These are phyloP conservation scores for Machimus atricapillus DNA, from an alignment of 2,888 invertebrate genomes.

Conservation along the genomic window DNA sequence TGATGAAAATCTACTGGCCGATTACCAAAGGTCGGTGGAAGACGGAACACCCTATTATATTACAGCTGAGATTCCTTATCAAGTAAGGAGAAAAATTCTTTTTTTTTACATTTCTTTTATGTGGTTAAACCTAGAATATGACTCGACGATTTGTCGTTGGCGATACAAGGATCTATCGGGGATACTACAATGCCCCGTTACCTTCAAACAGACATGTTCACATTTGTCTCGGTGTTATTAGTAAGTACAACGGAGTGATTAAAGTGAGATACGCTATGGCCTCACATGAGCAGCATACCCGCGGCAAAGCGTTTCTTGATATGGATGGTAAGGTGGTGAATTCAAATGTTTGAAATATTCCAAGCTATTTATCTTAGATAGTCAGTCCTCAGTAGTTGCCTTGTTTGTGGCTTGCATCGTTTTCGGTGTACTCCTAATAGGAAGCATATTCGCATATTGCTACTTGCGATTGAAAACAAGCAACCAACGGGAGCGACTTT, in stretches of 20 bases:
- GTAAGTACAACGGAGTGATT: slow-evolving; percentile 70
- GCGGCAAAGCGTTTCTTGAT: slow-evolving; percentile 52
- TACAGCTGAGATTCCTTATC: slow-evolving; percentile 77
- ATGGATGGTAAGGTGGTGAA: slow-evolving; percentile 62
- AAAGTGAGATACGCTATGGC: slow-evolving; percentile 72
- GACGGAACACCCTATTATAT: slow-evolving; percentile 81
- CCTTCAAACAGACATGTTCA: slow-evolving; percentile 69
- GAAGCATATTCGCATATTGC: slow-evolving; percentile 67
- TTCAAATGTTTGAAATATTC: not conserved
- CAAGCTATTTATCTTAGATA: slow-evolving; percentile 47
- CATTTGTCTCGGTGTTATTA: slow-evolving; percentile 75
- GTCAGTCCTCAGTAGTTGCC: slow-evolving; percentile 57
- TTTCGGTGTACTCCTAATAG: slow-evolving; percentile 70
- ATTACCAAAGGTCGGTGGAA: slow-evolving; percentile 71
- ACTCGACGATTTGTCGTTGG: slow-evolving; percentile 78
- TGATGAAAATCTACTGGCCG: slow-evolving; percentile 68
- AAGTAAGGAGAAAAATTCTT: not conserved
- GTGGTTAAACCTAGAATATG: slow-evolving; percentile 62
- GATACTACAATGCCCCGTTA: slow-evolving; percentile 79
- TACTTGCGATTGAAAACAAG: slow-evolving; percentile 62
- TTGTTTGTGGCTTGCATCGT: slow-evolving; percentile 73
- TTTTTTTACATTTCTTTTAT: not conserved
- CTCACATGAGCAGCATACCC: slow-evolving; percentile 61
- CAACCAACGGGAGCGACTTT: slow-evolving; percentile 61
- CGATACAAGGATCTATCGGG: slow-evolving; percentile 75